Conservation (phyloP, 2,797 vertebrate genomes). For the Danionella dracula region DNA sequence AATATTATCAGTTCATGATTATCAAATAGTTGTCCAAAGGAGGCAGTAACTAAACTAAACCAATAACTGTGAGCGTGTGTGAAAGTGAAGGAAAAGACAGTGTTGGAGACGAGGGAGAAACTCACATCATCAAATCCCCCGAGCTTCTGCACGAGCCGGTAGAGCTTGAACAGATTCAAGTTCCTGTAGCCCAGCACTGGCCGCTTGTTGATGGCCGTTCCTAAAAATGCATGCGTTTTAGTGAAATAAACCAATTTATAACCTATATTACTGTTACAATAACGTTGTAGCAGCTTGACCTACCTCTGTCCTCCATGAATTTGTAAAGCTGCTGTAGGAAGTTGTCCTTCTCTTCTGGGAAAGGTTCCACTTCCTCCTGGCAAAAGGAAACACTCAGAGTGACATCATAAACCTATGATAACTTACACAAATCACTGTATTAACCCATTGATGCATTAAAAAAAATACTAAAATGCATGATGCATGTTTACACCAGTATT, state of each 20-base stretch:
- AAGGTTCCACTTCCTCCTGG: slow-evolving; percentile 76
- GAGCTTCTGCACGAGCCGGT: slow-evolving; percentile 73
- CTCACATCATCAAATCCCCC: slow-evolving; percentile 76
- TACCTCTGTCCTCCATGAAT: slow-evolving; percentile 80
- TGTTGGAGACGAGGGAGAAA: background rate
- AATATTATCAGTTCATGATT: no score
- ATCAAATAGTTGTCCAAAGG: no score
- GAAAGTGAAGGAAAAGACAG: no score
- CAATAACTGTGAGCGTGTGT: no score
- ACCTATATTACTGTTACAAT: background rate
- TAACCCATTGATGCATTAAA: no score
- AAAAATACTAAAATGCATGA: no score
- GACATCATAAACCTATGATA: background rate
- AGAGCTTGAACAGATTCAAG: slow-evolving; percentile 78
- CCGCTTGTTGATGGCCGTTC: slow-evolving; percentile 77
- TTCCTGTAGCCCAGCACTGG: slow-evolving; percentile 78
- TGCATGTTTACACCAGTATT: no score
- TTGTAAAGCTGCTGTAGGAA: slow-evolving; percentile 80
- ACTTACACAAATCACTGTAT: no score
- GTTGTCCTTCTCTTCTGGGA: slow-evolving; percentile 75
- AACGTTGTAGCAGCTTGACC: no score
- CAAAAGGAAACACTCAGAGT: slow-evolving; percentile 28
- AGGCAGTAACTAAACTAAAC: no score
- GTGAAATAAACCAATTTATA: no score
- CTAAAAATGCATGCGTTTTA: slow-evolving; percentile 39